phyloP scores from a whole-genome alignment of 2,113 vertebrate genomes.

The Hirundichthys speculiger region DNA sequence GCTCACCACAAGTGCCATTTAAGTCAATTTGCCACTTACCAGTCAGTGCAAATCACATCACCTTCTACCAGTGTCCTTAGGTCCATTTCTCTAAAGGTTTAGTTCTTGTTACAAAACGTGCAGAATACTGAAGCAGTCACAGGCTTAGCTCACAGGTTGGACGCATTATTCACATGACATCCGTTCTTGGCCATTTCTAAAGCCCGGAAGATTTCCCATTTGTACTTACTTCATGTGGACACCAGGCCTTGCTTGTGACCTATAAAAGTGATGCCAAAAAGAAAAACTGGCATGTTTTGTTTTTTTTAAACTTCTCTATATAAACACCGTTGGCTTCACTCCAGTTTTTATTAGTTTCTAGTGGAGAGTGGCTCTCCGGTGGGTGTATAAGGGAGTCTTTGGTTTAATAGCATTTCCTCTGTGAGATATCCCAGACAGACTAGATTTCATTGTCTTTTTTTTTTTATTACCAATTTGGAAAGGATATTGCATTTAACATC shows the following conservation, averaged over 20 bases:
- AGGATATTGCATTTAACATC: too few relatives aligned
- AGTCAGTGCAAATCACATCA: too few relatives aligned
- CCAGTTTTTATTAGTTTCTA: conserved; percentile 9
- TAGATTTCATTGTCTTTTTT: background rate
- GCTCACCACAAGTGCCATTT: too few relatives aligned
- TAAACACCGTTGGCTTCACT: background rate
- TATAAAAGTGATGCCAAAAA: too few relatives aligned
- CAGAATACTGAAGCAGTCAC: background rate
- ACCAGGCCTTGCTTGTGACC: too few relatives aligned
- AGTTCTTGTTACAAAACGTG: too few relatives aligned
- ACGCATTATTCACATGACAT: background rate
- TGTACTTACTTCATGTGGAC: too few relatives aligned
- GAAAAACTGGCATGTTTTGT: too few relatives aligned
- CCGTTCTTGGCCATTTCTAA: background rate
- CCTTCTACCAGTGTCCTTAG: too few relatives aligned
- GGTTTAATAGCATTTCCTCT: background rate
- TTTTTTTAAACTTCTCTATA: background rate
- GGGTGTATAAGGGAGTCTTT: background rate
- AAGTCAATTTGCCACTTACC: too few relatives aligned
- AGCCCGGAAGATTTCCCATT: background rate
- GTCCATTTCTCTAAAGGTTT: too few relatives aligned
- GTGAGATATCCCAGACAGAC: background rate
- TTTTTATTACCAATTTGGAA: too few relatives aligned
- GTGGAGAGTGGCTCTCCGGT: background rate
- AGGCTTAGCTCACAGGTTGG: background rate